Percentiles rank a stretch among this genome's conserved stretches.
Conservation (phyloP, 1,140 invertebrate genomes). For the Drosophila bipectinata region DNA sequence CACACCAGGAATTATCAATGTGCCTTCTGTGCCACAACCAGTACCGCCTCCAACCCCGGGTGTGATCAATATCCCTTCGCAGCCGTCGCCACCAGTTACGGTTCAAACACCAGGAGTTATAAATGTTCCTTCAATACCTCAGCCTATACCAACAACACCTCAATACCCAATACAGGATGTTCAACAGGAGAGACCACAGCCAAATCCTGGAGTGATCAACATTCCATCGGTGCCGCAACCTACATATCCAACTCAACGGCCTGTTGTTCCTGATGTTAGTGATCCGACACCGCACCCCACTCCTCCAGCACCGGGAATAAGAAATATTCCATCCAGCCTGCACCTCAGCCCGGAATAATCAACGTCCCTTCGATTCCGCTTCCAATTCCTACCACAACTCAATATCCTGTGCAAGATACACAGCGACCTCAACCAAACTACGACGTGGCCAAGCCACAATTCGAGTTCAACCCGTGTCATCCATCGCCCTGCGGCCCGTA, state of each 20-base stretch:
- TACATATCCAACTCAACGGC: slow-evolving; percentile 13
- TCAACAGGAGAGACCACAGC: slow-evolving; percentile 2
- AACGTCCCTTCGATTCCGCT: slow-evolving; percentile 35
- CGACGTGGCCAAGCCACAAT: slow-evolving; percentile 86
- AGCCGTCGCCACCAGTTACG: slow-evolving; percentile 6
- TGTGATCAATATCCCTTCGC: slow-evolving; percentile 44
- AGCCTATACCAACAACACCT: slow-evolving; percentile 7
- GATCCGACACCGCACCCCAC: slow-evolving; percentile 37
- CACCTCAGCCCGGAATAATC: slow-evolving; percentile 25
- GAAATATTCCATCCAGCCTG: slow-evolving; percentile 67
- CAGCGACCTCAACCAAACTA: slow-evolving; percentile 66
- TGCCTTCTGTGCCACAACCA: slow-evolving; percentile 22
- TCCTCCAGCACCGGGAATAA: slow-evolving; percentile 24
- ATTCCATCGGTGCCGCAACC: slow-evolving; percentile 59
- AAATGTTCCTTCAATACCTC: slow-evolving; percentile 23
- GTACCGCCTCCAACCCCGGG: slow-evolving; percentile 15
- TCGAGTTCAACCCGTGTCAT: slow-evolving; percentile 85
- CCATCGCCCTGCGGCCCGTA: slow-evolving; percentile 91
- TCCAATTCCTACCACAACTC: slow-evolving; percentile 10
- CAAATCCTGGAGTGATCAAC: slow-evolving; percentile 40
- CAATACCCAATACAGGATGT: slow-evolving; percentile 15
- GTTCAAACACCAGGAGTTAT: slow-evolving; percentile 25
- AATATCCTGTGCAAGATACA: slow-evolving; percentile 17
- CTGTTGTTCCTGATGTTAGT: slow-evolving; percentile 41
- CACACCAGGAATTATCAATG: slow-evolving; percentile 25